Conservation (phyloP, 2,888 invertebrate species). For the Drosophila anomalipes region DNA sequence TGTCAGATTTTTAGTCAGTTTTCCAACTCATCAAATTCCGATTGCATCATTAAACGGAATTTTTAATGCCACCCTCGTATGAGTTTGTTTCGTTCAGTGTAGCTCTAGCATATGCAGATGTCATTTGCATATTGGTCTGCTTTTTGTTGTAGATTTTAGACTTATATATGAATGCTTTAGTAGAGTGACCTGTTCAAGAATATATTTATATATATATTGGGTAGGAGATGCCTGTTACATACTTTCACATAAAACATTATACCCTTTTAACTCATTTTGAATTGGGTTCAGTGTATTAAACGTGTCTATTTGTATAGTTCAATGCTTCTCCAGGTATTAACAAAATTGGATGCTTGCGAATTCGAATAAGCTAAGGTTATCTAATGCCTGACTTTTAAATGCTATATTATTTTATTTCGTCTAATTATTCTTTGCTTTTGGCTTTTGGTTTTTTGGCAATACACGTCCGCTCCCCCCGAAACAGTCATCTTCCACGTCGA, state of each 20-base stretch:
- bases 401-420: slow-evolving; percentile 43
- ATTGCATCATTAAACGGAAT: slow-evolving; percentile 83
- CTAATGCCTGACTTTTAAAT: slow-evolving; percentile 24
- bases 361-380: slow-evolving; percentile 15
- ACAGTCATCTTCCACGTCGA: slow-evolving; percentile 44
- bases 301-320: not conserved
- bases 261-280: not conserved
- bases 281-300: not conserved
- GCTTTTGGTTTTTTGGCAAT: slow-evolving; percentile 21
- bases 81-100: slow-evolving; percentile 23
- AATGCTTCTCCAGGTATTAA: not conserved
- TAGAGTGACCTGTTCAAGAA: not conserved
- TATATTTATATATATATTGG: not conserved
- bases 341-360: slow-evolving; percentile 7
- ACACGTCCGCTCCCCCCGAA: slow-evolving; percentile 2
- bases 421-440: slow-evolving; percentile 31
- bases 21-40: slow-evolving; percentile 80
- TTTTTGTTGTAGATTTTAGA: slow-evolving; percentile 1
- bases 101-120: slow-evolving; percentile 12
- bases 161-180: not conserved
- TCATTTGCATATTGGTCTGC: slow-evolving; percentile 24
- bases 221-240: not conserved
- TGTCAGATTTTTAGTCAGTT: slow-evolving; percentile 57
- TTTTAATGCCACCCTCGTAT: slow-evolving; percentile 63
- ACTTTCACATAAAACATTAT: not conserved